These are phyloP conservation scores for Myotis davidii DNA, from an alignment of 2,113 vertebrate genomes.

Conservation along the genomic window DNA sequence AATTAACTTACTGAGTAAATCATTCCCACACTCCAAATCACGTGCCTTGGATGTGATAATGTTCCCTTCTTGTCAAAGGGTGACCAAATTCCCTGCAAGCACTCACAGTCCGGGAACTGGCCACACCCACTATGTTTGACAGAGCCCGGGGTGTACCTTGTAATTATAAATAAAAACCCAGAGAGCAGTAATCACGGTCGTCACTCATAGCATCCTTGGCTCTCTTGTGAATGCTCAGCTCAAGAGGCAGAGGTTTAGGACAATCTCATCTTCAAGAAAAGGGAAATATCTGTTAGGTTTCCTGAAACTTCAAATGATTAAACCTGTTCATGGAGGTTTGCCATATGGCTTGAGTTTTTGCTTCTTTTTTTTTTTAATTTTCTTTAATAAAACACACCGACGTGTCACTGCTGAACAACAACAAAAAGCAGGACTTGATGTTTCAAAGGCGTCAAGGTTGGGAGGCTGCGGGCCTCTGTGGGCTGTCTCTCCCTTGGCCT, in stretches of 20 bases:
- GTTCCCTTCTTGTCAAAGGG: neutral
- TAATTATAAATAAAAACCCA: slow-evolving; percentile 28
- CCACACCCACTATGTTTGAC: neutral
- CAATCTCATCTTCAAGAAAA: neutral
- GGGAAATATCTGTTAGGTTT: neutral
- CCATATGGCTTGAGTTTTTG: slow-evolving; percentile 51
- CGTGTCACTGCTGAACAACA: neutral
- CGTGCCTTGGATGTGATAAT: neutral
- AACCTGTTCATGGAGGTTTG: slow-evolving; percentile 1
- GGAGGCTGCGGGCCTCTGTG: neutral
- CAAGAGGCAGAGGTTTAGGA: neutral
- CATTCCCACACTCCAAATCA: neutral
- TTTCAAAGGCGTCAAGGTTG: neutral
- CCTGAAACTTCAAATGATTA: slow-evolving; percentile 6
- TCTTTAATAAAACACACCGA: slow-evolving; percentile 20
- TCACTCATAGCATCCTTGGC: neutral
- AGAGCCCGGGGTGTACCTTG: neutral
- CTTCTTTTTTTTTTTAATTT: neutral
- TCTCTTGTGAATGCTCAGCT: neutral
- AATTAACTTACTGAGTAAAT: slow-evolving; percentile 34
- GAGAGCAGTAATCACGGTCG: neutral
- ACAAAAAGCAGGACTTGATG: neutral
- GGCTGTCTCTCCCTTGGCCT: neutral
- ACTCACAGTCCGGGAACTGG: neutral
- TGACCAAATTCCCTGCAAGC: neutral